Evolutionary conservation across 2,797 vertebrate genomes (phyloP), one percentile per base, ranked within the genome.

Genomic region (Lagocephalus sceleratus): DNA sequence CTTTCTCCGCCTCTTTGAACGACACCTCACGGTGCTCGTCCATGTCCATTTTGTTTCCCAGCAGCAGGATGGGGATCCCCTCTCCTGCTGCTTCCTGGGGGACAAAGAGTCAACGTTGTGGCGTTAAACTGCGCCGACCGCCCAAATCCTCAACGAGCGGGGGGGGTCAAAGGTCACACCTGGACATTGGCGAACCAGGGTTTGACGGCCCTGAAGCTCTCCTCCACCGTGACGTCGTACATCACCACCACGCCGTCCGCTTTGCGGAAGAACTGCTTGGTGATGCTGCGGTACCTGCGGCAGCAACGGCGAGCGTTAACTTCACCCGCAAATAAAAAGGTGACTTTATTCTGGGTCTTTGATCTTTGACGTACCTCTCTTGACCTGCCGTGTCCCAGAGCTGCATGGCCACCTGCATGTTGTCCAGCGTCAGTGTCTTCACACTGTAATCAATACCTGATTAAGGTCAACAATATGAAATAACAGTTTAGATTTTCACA

Each of bases 301-400:
- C 26, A 23, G 7, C 0, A 25, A 65, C 29, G 60, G 2, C 32
- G 12, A 35, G 32, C 32, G 1, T 35, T 3, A 35, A 1, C 32
- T 12, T 3, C 32, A 5, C 32, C 32, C 5, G 32, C 10, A 3
- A 10, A 3, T 10, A 35, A 12, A 10, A 10, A 35, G 32, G 32
- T 4, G 32, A 35, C 32, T 14, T 14, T 10, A 1, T 35, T 14
- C 32, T 12, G 32, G 32, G 2, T 35, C n/a, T n/a, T n/a, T 7
- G 32, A 25, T 14, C 0, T 10, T 0, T 54, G 32, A 41, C 54
- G 76, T 63, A 94, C 95, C 94, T 90, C 80, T 98, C 96, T 78
- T 98, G 95, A 10, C 95, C 96, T 2, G 94, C 95, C 0, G 95
- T 98, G 87, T 98, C 95, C 95, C 97, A 98, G 20, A 99, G 89